Percentiles rank a stretch among this genome's conserved stretches.
phyloP scores from a whole-genome alignment of 2,113 vertebrate genomes.

The Pterocles orientalis region DNA sequence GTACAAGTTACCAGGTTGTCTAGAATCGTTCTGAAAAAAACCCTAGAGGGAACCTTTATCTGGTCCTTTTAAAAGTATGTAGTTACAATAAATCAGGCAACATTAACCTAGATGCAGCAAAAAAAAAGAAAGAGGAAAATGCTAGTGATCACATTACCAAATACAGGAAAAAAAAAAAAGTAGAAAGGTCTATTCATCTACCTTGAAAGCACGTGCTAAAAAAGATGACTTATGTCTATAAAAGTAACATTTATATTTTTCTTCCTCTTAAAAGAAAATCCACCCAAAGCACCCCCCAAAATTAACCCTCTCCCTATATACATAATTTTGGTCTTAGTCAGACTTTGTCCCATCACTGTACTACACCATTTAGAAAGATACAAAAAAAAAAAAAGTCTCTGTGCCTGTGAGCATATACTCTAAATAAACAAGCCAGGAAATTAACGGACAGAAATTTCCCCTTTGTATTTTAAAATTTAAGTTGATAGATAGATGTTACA shows the following conservation, averaged over 20 bases:
- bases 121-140: background rate
- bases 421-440: background rate
- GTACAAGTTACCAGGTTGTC: background rate
- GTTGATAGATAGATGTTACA: background rate
- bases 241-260: background rate
- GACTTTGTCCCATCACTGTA: background rate
- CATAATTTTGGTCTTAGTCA: background rate
- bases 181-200: background rate
- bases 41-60: background rate
- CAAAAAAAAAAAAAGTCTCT: background rate
- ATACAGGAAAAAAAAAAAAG: background rate
- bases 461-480: background rate
- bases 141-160: background rate
- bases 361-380: background rate
- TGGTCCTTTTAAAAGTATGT: background rate
- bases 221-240: fast-evolving
- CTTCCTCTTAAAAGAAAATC: background rate
- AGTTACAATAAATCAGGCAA: background rate
- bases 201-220: background rate
- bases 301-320: fast-evolving
- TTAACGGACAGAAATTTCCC: background rate
- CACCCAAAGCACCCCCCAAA: background rate
- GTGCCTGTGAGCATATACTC: background rate
- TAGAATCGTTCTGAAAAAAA: background rate
- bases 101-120: background rate